These are phyloP conservation scores for Microplitis demolitor DNA, from an alignment of 1,140 invertebrate species.

Conservation along the genomic window DNA sequence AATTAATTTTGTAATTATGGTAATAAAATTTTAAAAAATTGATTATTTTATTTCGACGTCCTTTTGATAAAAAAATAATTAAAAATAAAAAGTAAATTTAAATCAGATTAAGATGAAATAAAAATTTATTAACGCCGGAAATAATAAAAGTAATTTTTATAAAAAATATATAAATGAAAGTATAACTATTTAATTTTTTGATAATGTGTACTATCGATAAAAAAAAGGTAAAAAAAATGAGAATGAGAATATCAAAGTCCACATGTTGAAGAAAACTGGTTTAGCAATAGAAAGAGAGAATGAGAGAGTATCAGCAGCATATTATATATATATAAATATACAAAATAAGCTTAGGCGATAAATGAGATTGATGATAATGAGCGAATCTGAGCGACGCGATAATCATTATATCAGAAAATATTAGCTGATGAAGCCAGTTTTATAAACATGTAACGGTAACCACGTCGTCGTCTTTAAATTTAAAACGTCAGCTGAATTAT, in stretches of 20 bases:
- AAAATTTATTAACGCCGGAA: too few species aligned
- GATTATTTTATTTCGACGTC: too few species aligned
- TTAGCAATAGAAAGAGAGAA: not conserved
- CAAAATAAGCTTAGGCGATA: not conserved
- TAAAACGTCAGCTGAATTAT: not conserved
- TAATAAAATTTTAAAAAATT: too few species aligned
- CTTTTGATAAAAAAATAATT: too few species aligned
- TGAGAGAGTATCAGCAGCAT: too few species aligned
- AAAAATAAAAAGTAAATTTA: too few species aligned
- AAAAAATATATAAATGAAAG: too few species aligned
- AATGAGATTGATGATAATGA: not conserved
- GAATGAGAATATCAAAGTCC: not conserved
- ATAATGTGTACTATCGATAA: not conserved
- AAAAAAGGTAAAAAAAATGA: not conserved
- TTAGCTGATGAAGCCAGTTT: conserved; percentile 20
- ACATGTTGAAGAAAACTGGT: not conserved
- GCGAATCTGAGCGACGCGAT: not conserved
- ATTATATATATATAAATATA: too few species aligned
- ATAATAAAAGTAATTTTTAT: too few species aligned
- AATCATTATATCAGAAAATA: conserved; percentile 4
- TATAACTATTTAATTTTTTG: not conserved
- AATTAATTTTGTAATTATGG: too few species aligned
- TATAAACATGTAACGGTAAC: conserved; percentile 21
- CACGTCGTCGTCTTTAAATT: conserved; percentile 17
- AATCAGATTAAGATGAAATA: too few species aligned